Base-by-base conservation (phyloP, 2,113 vertebrate species). In the Sigmodon hispidus region DNA sequence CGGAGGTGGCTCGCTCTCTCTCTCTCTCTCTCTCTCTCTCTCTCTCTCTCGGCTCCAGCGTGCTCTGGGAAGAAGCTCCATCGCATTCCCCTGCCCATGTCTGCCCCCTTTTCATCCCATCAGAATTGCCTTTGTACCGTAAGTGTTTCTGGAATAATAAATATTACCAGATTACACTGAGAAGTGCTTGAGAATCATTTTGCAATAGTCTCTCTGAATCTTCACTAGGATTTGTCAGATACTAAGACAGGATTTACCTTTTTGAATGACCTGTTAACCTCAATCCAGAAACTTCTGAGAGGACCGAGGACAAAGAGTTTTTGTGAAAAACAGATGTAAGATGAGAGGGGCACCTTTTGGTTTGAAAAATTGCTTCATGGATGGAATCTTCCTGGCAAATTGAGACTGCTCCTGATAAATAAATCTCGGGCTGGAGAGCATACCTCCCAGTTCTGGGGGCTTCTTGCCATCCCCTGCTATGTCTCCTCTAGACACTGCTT, bases 201-300 rank as follows among this genome's bases (percentile, higher is more conserved):
- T n/a, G n/a, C n/a, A n/a, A n/a, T 70, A 90, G 76, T 81, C 65
- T 94, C 63, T 95, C 77, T 36, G 83, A 90, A 89, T 95, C 69
- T 19, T 94, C 93, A 96, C 81, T 67, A 65, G 80, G 92, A 89
- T 91, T 94, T 90, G 80, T 77, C 84, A n/a, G n/a, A n/a, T 72
- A 21, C 84, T n/a, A 22, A 50, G 31, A 75, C 67, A 92, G 80
- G 91, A 80, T 40, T 83, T 84, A 59, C 43, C 72, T 59, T 65
- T 90, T 63, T 40, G 94, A 75, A 59, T 50, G 55, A 45, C 3
- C 50, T 55, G 85, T 83, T 69, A 63, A 69, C 48, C 87, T 86
- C 61, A 96, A 55, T 52, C 72, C 55, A 92, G 76, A 94, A 90
- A 84, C 48, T 59, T 75, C 84, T 86, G 57, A 75, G 29, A 36